Conservation (phyloP, 2,888 invertebrate genomes). For the Synanthedon myopaeformis region DNA sequence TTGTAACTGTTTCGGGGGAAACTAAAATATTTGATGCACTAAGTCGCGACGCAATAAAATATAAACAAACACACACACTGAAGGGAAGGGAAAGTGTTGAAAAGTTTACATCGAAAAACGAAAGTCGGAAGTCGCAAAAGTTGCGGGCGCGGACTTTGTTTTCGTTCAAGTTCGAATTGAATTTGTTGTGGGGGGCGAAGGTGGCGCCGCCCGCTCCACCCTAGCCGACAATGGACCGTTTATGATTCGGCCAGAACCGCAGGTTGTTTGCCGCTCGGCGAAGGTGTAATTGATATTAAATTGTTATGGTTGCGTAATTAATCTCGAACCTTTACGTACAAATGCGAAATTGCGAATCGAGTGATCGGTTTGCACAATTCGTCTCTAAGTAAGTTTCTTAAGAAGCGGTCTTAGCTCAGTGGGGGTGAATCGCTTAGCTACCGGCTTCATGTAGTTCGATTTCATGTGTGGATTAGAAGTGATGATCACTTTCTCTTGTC, state of each 20-base stretch:
- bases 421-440: too few relatives aligned
- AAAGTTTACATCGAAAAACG: conserved; percentile 55
- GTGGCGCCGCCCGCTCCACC: conserved; percentile 17
- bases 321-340: neutral
- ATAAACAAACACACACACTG: neutral
- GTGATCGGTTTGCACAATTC: too few relatives aligned
- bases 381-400: too few relatives aligned
- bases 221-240: conserved; percentile 21
- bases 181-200: conserved; percentile 32
- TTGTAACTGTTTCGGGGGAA: too few relatives aligned
- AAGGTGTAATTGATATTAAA: neutral
- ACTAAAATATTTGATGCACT: too few relatives aligned
- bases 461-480: too few relatives aligned
- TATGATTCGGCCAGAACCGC: conserved; percentile 19
- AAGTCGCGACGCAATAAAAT: too few relatives aligned
- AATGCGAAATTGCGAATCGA: too few relatives aligned
- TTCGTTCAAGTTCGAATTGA: conserved; percentile 54
- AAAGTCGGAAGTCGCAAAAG: conserved; percentile 51
- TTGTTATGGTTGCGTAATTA: neutral
- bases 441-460: too few relatives aligned
- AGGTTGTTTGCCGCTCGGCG: neutral
- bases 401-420: too few relatives aligned
- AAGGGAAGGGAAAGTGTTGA: conserved; percentile 45
- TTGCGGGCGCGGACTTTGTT: conserved; percentile 54
- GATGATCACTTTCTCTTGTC: too few relatives aligned